phyloP scores from a whole-genome alignment of 2,797 vertebrate genomes.

The Amphiprion clarkii region DNA sequence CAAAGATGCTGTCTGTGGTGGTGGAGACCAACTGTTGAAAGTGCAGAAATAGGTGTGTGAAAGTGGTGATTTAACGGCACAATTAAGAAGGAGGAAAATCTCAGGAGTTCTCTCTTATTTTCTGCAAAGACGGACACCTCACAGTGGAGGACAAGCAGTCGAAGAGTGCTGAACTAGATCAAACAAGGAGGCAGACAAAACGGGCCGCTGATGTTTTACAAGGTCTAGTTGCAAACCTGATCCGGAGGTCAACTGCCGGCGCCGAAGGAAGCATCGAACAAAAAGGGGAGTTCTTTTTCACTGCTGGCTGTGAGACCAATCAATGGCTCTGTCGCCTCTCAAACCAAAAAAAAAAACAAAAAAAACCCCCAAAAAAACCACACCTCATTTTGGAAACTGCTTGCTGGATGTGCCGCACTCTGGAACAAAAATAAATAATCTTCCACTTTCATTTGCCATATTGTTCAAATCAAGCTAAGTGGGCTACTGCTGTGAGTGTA shows the following conservation, averaged over 20 bases:
- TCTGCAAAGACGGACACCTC: neutral
- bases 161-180: constrained; percentile 22
- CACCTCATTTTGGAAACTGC: constrained; percentile 17
- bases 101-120: neutral
- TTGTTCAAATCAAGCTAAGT: constrained; percentile 21
- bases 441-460: constrained; percentile 27
- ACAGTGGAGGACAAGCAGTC: neutral
- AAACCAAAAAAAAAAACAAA: constrained; percentile 2
- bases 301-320: constrained; percentile 33
- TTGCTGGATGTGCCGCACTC: neutral
- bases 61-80: neutral
- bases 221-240: constrained; percentile 27
- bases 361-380: neutral
- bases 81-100: constrained; percentile 10
- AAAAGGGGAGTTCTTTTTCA: constrained; percentile 11
- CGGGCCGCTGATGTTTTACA: constrained; percentile 14
- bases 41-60: neutral
- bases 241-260: constrained; percentile 15
- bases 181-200: constrained; percentile 25
- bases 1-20: constrained; percentile 1
- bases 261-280: constrained; percentile 6
- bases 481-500: constrained; percentile 8
- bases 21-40: neutral
- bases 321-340: constrained; percentile 8
- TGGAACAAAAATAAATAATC: constrained; percentile 37